Evolutionary conservation across 2,113 vertebrate genomes (phyloP).

Genomic region (Brachyhypopomus occidentalis): DNA sequence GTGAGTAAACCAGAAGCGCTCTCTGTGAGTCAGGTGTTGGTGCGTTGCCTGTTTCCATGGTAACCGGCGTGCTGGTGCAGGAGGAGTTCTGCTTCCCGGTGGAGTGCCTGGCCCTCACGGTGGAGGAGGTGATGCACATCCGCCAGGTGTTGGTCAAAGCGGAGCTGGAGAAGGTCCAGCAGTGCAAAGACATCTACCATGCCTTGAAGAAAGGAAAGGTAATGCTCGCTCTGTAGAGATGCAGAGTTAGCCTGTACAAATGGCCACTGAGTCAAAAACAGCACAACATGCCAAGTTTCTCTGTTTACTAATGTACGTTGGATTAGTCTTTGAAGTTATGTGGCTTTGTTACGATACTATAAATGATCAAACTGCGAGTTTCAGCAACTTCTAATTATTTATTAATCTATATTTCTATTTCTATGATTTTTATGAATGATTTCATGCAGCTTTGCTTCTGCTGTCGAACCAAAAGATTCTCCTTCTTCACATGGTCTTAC

Average conservation of each 20-base stretch:
- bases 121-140: slow-evolving; percentile 99
- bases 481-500: slow-evolving; percentile 98
- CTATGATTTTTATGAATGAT: neutral
- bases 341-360: too few species aligned
- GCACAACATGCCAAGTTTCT: too few species aligned
- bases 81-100: slow-evolving; percentile 98
- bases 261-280: too few species aligned
- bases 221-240: slow-evolving; percentile 18
- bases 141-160: slow-evolving; percentile 97
- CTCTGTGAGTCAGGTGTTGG: neutral
- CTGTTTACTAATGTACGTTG: too few species aligned
- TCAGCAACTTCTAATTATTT: too few species aligned
- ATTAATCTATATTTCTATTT: neutral
- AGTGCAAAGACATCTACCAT: slow-evolving; percentile 95
- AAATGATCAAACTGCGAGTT: too few species aligned
- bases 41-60: slow-evolving; percentile 23
- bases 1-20: slow-evolving; percentile 74
- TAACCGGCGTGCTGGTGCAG: slow-evolving; percentile 73
- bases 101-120: slow-evolving; percentile 92
- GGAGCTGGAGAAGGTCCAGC: slow-evolving; percentile 97
- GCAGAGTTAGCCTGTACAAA: too few species aligned
- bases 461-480: slow-evolving; percentile 96
- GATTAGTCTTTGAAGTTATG: too few species aligned
- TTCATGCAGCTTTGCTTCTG: slow-evolving; percentile 92
- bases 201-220: slow-evolving; percentile 99